Percentiles rank a stretch among this genome's conserved stretches.
These are phyloP conservation scores for Eupithecia pulchellata DNA, from an alignment of 2,888 invertebrate species.

Conservation along the genomic window DNA sequence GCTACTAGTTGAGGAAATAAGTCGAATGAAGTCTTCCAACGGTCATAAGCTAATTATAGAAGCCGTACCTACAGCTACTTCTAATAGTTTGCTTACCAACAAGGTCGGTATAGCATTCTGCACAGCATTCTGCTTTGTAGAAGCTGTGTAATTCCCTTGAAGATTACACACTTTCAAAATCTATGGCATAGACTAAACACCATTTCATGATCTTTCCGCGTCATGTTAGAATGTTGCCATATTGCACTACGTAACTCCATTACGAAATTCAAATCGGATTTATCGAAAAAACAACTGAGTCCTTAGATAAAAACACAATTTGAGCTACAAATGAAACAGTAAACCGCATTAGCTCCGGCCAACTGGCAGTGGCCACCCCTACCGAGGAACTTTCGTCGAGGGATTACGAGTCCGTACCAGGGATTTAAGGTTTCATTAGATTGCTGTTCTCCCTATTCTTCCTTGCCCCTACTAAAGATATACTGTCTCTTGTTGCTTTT, in stretches of 20 bases:
- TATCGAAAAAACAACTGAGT: conserved; percentile 68
- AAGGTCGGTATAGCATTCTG: neutral
- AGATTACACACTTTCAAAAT: neutral
- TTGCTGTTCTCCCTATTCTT: conserved; percentile 56
- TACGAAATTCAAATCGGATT: conserved; percentile 60
- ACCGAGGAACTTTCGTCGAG: conserved; percentile 71
- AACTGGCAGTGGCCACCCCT: conserved; percentile 74
- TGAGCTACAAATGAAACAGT: conserved; percentile 78
- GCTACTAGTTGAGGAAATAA: conserved; percentile 29
- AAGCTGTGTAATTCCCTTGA: neutral
- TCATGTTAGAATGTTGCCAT: conserved; percentile 32
- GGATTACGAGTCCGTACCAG: conserved; percentile 84
- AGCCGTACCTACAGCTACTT: conserved; percentile 18
- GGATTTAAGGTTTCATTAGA: conserved; percentile 86
- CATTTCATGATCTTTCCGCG: conserved; percentile 21
- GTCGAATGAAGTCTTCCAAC: conserved; percentile 28
- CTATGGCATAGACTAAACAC: conserved; percentile 8
- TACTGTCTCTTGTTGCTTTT: conserved; percentile 21
- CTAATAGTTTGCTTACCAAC: neutral
- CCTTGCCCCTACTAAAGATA: conserved; percentile 34
- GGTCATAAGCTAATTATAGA: conserved; percentile 37
- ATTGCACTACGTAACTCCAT: conserved; percentile 30
- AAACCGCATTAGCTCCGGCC: conserved; percentile 83
- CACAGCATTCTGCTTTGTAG: too few relatives aligned
- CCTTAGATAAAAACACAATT: conserved; percentile 78